Evolutionary conservation across 2,797 vertebrate species (phyloP).

Genomic region (Numenius phaeopus): DNA sequence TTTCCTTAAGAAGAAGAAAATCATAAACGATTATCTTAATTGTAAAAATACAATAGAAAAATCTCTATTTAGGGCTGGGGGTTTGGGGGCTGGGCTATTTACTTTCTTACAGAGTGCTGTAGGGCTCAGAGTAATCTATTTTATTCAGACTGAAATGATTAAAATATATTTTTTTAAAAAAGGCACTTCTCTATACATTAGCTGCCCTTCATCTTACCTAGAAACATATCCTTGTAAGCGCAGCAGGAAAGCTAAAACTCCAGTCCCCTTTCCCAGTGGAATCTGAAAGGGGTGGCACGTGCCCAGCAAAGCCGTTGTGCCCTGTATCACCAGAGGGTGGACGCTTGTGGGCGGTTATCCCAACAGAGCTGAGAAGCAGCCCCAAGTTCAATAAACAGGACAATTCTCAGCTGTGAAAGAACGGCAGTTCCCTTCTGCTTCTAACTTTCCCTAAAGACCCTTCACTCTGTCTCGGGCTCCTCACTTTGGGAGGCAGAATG

Average conservation of each 20-base stretch:
- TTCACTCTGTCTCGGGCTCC: not conserved
- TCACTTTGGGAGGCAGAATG: not conserved
- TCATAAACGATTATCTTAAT: not conserved
- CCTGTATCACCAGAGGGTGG: not conserved
- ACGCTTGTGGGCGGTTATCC: rapidly evolving
- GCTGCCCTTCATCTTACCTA: not conserved
- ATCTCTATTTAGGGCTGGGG: not conserved
- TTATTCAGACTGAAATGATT: not conserved
- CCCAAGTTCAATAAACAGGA: not conserved
- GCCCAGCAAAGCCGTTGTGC: not conserved
- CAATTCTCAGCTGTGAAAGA: not conserved
- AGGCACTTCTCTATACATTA: not conserved
- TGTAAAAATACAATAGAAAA: not conserved
- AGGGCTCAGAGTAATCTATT: not conserved
- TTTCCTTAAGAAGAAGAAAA: not conserved
- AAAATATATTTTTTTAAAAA: not conserved
- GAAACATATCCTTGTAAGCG: not conserved
- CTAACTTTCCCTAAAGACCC: not conserved
- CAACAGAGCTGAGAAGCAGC: not conserved
- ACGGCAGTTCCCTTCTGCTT: not conserved
- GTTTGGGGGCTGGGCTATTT: not conserved
- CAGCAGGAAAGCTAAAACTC: not conserved
- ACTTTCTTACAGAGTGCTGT: not conserved
- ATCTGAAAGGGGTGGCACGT: not conserved
- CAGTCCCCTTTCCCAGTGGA: not conserved